phyloP scores from a whole-genome alignment of 2,113 vertebrate genomes.

The Heloderma charlesbogerti region DNA sequence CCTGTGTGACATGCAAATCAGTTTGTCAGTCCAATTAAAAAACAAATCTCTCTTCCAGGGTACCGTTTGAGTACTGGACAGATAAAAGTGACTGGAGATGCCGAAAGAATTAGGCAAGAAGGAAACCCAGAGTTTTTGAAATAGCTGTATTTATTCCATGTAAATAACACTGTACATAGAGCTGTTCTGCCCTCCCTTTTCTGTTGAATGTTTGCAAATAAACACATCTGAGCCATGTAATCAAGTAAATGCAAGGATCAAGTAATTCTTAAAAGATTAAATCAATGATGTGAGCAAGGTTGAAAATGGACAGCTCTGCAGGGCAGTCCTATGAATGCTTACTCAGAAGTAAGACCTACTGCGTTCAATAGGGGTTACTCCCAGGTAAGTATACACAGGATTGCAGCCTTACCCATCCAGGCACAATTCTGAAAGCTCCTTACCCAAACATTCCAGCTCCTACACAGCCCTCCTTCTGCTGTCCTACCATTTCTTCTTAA shows the following conservation, averaged over 20 bases:
- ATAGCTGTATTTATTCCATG: constrained; percentile 5
- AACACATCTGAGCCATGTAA: not conserved
- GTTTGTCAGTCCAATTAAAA: not conserved
- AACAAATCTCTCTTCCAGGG: constrained; percentile 28
- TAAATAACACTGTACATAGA: not conserved
- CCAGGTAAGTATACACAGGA: not conserved
- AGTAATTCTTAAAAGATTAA: not conserved
- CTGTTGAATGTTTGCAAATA: constrained; percentile 5
- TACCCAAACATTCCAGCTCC: not conserved
- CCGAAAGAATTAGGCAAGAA: constrained; percentile 20
- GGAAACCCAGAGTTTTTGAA: not conserved
- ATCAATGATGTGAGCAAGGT: not conserved
- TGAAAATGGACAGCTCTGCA: not conserved
- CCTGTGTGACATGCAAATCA: not conserved
- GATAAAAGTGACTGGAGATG: constrained; percentile 65
- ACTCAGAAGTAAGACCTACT: not conserved
- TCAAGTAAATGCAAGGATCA: not conserved
- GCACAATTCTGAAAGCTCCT: not conserved
- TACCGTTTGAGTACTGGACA: constrained; percentile 14
- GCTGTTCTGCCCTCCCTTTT: not conserved
- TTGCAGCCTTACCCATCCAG: not conserved
- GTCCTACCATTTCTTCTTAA: not conserved
- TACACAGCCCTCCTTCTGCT: not conserved
- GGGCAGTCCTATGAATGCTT: too few species aligned
- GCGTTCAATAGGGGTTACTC: not conserved